Evolutionary conservation across 2,113 vertebrate species (phyloP), one percentile per base, ranked within the genome.

Genomic region (Turnix velox): DNA sequence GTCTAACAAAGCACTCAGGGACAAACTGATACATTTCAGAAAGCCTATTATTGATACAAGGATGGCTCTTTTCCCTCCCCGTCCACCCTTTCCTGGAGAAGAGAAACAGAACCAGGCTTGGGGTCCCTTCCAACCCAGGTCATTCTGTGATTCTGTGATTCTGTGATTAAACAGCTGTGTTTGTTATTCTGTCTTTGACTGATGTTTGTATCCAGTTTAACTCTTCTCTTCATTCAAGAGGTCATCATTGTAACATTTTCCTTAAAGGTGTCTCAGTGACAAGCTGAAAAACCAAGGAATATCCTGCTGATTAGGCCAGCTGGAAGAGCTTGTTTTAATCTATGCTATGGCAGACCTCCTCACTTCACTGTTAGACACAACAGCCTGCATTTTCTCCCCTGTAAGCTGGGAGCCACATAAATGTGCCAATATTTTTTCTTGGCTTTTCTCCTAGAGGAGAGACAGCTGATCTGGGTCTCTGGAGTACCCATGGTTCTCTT

Each of bases 361-460:
- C 6, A 25, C 66, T 39, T 33, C 42, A 33, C 33, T 71, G 18
- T 35, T n/a, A n/a, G 62, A 61, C 62, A 66, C 25, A 80, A 72
- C 72, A 77, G 87, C 57, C 27, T 16, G 27, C 23, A 37, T 67
- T 23, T 10, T 58, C 9, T 43, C 48, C 59, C 88, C 55, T 51
- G 55, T 39, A 55, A 84, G 68, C 55, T 92, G 42, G 42, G 80
- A 86, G 81, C 37, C 46, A 25, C 80, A 84, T 83, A 88, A 90
- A 85, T 96, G 73, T 94, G 91, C 84, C 91, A 93, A 37, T 22
- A 13, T n/a, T 48, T 92, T 88, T 91, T 48, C 52, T 93, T 88
- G 43, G 27, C 87, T 94, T 79, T 94, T 43, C 35, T 90, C 78
- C 68, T 48, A 78, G 73, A 94, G 76, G 39, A 67, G 45, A 95